These are phyloP conservation scores for Otus scops DNA, from an alignment of 2,797 vertebrate genomes.

Conservation along the genomic window DNA sequence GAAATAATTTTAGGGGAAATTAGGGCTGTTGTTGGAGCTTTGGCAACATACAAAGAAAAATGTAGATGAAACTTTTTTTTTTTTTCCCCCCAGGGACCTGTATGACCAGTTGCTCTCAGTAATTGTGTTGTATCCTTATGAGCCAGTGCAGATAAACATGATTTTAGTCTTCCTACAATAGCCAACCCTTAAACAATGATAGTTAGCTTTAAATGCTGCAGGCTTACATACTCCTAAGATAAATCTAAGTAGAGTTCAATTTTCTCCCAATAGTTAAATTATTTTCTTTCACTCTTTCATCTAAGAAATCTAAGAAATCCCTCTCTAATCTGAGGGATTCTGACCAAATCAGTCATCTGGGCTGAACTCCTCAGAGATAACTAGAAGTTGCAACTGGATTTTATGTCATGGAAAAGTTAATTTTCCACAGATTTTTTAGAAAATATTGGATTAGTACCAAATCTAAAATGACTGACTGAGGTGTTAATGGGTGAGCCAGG, in stretches of 20 bases:
- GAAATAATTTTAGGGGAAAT: conserved; percentile 1
- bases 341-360: background rate
- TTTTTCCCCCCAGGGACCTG: background rate
- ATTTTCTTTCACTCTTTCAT: background rate
- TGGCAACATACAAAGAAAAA: background rate
- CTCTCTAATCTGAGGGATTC: background rate
- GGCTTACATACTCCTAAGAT: background rate
- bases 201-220: background rate
- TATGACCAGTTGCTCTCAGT: background rate
- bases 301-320: background rate
- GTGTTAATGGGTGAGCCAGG: background rate
- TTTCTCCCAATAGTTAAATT: background rate
- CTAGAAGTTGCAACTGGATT: background rate
- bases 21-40: background rate
- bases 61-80: background rate
- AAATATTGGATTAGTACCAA: background rate
- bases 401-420: background rate
- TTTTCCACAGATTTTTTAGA: background rate
- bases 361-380: background rate
- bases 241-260: background rate
- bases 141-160: background rate
- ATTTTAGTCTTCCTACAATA: background rate
- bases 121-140: background rate
- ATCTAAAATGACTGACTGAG: background rate
- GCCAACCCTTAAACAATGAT: background rate